Conservation (phyloP, 1,140 invertebrate genomes). For the Drosophila mayri region DNA sequence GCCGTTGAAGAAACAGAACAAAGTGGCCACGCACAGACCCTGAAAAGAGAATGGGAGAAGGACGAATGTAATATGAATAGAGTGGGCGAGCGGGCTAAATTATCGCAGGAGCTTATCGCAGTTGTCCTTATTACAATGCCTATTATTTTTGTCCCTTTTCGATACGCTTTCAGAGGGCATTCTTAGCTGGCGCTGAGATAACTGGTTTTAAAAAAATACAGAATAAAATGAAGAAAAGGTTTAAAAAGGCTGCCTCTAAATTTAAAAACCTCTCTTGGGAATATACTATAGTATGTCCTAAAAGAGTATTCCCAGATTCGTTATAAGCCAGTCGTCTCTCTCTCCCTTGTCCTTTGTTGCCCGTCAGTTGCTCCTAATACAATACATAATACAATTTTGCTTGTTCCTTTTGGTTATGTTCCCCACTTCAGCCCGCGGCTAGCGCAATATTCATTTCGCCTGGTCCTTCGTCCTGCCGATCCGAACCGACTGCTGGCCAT, state of each 20-base stretch:
- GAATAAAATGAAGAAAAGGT: neutral
- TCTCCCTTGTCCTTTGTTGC: neutral
- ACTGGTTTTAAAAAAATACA: neutral
- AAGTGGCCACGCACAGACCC: conserved; percentile 95
- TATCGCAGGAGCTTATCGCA: conserved; percentile 28
- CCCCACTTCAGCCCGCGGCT: neutral
- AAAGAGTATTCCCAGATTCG: conserved; percentile 1
- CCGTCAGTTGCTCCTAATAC: conserved; percentile 30
- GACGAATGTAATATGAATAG: conserved; percentile 1
- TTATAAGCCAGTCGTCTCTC: neutral
- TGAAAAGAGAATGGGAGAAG: conserved; percentile 85
- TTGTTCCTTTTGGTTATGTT: conserved; percentile 28
- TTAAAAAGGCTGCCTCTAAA: neutral
- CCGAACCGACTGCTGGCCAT: conserved; percentile 39
- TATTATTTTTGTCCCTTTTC: conserved; percentile 29
- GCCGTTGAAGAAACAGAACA: conserved; percentile 98
- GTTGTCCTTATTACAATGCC: conserved; percentile 44
- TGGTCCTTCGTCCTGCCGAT: conserved; percentile 14
- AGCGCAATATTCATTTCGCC: conserved; percentile 38
- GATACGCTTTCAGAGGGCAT: conserved; percentile 12
- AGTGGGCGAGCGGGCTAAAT: conserved; percentile 13
- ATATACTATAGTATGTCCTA: neutral
- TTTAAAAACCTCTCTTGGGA: neutral
- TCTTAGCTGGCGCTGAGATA: too few relatives aligned
- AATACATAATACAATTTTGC: conserved; percentile 51